Base-by-base conservation (phyloP, 1,140 invertebrate species). In the Meloidogyne exigua region DNA sequence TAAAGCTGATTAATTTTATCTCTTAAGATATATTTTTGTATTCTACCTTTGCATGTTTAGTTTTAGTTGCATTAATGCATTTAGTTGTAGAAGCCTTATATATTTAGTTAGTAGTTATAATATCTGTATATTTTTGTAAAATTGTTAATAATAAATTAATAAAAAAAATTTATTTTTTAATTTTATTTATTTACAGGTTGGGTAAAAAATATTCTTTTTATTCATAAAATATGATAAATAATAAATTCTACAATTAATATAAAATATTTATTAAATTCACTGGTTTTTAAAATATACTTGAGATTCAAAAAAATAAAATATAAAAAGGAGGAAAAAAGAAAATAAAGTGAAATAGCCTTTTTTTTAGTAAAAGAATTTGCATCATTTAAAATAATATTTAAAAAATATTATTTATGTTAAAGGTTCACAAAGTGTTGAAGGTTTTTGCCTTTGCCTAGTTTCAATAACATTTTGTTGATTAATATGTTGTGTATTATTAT, bases 231-330 rank as follows among this genome's bases (percentile, higher is more conserved):
- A 39, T 49, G n/a, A n/a, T n/a, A n/a, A n/a, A n/a, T n/a, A n/a
- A n/a, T n/a, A n/a, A n/a, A n/a, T n/a, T n/a, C n/a, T n/a, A n/a
- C n/a, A n/a, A n/a, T n/a, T n/a, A 57, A 57, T 57, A n/a, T 57
- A 57, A 57, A 57, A 57, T 57, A 57, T n/a, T n/a, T n/a, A n/a
- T n/a, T 57, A 57, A 57, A n/a, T 57, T 57, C 49, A 57, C 49
- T 57, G 49, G 49, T 57, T 57, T n/a, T 57, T 57, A 57, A 57
- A 44, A 44, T n/a, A 57, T 57, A 57, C 49, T 57, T 57, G 49
- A 57, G 49, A 57, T 57, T n/a, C 4, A 1, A n/a, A 57, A 57
- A 57, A 57, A 7, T 2, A 18, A 15, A 57, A 57, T 0, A 57
- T 9, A n/a, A 57, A n/a, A n/a, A n/a, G 21, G 49, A 9, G 21